Evolutionary conservation across 2,113 vertebrate genomes (phyloP).

Genomic region (Sylvicapra grimmia): DNA sequence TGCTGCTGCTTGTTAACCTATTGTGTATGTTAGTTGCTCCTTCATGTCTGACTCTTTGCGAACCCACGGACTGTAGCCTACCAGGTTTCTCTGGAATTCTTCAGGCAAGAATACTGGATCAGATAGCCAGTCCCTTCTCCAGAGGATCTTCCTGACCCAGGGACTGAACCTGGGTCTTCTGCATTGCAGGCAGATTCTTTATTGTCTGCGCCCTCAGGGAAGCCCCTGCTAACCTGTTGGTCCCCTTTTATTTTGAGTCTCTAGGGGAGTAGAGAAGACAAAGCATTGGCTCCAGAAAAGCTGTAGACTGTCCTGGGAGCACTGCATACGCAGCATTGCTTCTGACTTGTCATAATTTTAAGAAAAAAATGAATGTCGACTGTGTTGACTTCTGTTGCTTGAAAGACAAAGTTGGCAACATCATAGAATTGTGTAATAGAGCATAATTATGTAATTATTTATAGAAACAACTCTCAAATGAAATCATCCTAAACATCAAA

Average conservation of each 20-base stretch:
- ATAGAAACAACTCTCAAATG: constrained; percentile 20
- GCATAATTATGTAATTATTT: background rate
- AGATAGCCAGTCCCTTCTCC: background rate
- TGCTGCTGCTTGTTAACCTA: background rate
- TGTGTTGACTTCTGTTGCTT: background rate
- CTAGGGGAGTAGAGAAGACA: background rate
- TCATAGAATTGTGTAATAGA: background rate
- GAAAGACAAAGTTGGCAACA: constrained; percentile 5
- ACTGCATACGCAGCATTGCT: background rate
- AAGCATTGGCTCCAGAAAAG: background rate
- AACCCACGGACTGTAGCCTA: background rate
- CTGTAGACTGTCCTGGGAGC: background rate
- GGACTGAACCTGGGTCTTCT: background rate
- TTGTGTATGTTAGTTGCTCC: background rate
- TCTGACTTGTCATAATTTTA: background rate
- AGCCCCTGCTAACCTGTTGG: background rate
- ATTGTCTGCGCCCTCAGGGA: background rate
- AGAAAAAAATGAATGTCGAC: background rate
- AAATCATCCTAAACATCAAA: background rate
- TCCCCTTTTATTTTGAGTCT: background rate
- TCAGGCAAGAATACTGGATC: background rate
- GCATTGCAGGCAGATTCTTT: background rate
- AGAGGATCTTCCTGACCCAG: background rate
- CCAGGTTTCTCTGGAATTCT: background rate
- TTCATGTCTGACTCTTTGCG: background rate